Conservation (phyloP, 1,140 invertebrate genomes). For the Caenorhabditis tropicalis region DNA sequence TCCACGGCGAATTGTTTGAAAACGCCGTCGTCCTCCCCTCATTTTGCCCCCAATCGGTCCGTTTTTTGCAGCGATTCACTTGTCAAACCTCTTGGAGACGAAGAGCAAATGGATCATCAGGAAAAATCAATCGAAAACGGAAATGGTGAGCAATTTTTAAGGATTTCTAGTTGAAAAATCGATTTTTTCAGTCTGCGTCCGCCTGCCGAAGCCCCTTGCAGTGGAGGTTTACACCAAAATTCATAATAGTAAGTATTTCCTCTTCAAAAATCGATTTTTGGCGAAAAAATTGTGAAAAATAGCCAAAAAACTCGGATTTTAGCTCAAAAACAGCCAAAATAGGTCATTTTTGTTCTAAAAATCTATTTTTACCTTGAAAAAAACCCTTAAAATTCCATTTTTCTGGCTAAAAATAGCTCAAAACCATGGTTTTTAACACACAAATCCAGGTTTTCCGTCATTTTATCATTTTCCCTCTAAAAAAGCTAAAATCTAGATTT, state of each 20-base stretch:
- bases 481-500: too few relatives aligned
- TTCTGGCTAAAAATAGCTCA: too few relatives aligned
- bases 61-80: neutral
- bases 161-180: neutral
- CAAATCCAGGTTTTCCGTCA: too few relatives aligned
- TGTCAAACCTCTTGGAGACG: neutral
- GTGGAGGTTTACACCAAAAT: constrained; percentile 3
- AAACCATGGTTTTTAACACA: too few relatives aligned
- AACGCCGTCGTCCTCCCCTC: too few relatives aligned
- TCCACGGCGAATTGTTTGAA: neutral
- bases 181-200: neutral
- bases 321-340: too few relatives aligned
- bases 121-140: neutral
- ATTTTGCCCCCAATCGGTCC: too few relatives aligned
- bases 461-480: too few relatives aligned
- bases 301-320: neutral
- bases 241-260: neutral
- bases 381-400: too few relatives aligned
- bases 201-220: neutral
- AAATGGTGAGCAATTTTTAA: neutral
- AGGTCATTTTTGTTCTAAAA: too few relatives aligned
- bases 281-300: neutral
- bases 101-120: neutral
- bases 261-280: neutral
- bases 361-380: too few relatives aligned